Conservation (phyloP, 2,888 invertebrate species). For the Pasiphila rectangulata region DNA sequence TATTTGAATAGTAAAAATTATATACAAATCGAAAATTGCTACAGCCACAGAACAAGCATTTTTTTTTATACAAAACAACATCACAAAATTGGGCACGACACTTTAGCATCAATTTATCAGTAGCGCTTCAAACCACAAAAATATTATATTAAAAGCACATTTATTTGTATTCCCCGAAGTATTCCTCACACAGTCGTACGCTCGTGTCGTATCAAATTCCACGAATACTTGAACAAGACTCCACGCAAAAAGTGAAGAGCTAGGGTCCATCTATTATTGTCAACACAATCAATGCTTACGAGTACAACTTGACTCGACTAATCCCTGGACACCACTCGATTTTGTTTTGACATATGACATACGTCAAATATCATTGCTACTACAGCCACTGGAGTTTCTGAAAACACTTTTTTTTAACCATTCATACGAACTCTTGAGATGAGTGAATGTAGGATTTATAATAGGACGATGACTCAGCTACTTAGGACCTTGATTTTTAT, state of each 20-base stretch:
- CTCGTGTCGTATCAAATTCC: slow-evolving; percentile 10
- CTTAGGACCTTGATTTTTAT: slow-evolving; percentile 33
- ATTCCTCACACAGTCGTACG: not conserved
- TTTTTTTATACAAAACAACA: too few relatives aligned
- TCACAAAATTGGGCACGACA: too few relatives aligned
- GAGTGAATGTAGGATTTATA: slow-evolving; percentile 56
- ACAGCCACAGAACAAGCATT: too few relatives aligned
- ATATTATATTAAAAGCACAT: not conserved
- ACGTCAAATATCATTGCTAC: slow-evolving; percentile 44
- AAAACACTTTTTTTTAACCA: slow-evolving; percentile 39
- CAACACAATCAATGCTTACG: slow-evolving; percentile 50
- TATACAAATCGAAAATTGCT: too few relatives aligned
- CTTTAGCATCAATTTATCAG: too few relatives aligned
- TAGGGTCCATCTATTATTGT: slow-evolving; percentile 45
- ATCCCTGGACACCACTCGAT: slow-evolving; percentile 76
- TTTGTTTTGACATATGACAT: slow-evolving; percentile 75
- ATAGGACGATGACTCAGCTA: slow-evolving; percentile 57
- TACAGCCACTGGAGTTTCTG: slow-evolving; percentile 35
- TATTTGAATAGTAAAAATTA: too few relatives aligned
- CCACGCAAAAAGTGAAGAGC: slow-evolving; percentile 37
- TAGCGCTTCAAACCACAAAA: too few relatives aligned
- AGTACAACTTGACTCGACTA: slow-evolving; percentile 35
- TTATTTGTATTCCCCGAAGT: not conserved
- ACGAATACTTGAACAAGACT: slow-evolving; percentile 15
- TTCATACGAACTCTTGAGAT: slow-evolving; percentile 35